These are phyloP conservation scores for Luidia sarsii DNA, from an alignment of 53 echinoderm and acorn worm genomes.

Conservation along the genomic window DNA sequence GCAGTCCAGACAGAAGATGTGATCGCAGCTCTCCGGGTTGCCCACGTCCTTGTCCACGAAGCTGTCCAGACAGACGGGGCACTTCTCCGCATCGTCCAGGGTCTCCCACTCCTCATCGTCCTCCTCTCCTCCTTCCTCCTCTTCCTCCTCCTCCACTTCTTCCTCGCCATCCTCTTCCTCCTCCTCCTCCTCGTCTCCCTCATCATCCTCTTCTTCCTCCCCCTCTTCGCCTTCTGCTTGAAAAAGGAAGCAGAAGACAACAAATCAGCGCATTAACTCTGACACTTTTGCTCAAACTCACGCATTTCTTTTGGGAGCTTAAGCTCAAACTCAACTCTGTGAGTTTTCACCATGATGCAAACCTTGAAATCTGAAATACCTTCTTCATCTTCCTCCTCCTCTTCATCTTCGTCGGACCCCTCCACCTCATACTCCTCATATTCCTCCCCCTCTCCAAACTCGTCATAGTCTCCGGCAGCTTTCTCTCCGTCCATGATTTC, in stretches of 20 bases:
- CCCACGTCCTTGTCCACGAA: constrained; percentile 86
- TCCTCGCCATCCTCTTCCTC: constrained; percentile 50
- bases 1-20: constrained; percentile 86
- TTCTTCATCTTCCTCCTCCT: constrained; percentile 5
- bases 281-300: too few relatives aligned
- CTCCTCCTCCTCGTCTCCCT: constrained; percentile 14
- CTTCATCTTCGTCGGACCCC: constrained; percentile 28
- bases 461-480: neutral
- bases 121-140: constrained; percentile 20
- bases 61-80: constrained; percentile 71
- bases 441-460: neutral
- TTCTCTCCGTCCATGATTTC: neutral
- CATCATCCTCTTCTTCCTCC: constrained; percentile 12
- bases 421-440: neutral
- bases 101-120: constrained; percentile 47
- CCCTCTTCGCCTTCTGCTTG: too few relatives aligned
- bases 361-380: neutral
- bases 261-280: too few relatives aligned
- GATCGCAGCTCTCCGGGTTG: constrained; percentile 93
- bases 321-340: neutral
- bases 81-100: constrained; percentile 64
- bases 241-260: too few relatives aligned
- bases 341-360: too few relatives aligned
- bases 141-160: constrained; percentile 29
- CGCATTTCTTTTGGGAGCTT: neutral